Base-by-base conservation (phyloP, 2,888 invertebrate species). In the Penaeus monodon region DNA sequence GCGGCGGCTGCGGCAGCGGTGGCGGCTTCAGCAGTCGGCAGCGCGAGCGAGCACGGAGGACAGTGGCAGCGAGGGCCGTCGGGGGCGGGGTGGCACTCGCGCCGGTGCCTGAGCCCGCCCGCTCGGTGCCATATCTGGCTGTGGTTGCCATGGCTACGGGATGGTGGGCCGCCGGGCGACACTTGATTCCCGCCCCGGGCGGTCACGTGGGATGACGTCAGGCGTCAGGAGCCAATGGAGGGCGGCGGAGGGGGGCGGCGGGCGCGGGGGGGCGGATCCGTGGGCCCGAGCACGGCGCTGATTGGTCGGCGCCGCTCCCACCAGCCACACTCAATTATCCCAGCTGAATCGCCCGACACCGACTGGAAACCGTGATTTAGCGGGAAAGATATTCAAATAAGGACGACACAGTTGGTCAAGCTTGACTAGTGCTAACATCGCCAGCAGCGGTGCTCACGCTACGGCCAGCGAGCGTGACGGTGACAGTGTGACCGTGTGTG, bases 311-410 rank as follows among this genome's bases (percentile, higher is more conserved):
- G 82, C 38, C 44, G 29, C 79, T 79, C 73, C 74, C 74, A 68
- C 79, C 82, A 88, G 88, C 88, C 88, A 86, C 85, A 82, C 83
- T 88, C 88, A 89, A 86, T 86, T 86, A 89, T 89, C 80, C 68
- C 80, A 33, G 77, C 77, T 65, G 84, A 80, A 84, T 89, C 84
- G 83, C 81, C 74, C 79, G 63, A 76, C 80, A 84, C 84, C 81
- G 83, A 80, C 86, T 86, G 86, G 76, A 77, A 83, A 76, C 86
- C 66, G 86, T 88, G 86, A 88, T 89, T 89, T 89, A 88, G 86
- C 88, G 88, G 84, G 84, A 88, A 84, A 88, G 88, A 89, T 89
- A 90, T 89, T 89, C 89, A 88, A 88, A 88, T 87, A 89, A 88
- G 87, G 87, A 89, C 76, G 89, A 90, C 89, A 89, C 88, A 89